Percentiles rank a stretch among this genome's conserved stretches.
Evolutionary conservation across 2,113 vertebrate genomes (phyloP).

Genomic region (Lagopus leucura): DNA sequence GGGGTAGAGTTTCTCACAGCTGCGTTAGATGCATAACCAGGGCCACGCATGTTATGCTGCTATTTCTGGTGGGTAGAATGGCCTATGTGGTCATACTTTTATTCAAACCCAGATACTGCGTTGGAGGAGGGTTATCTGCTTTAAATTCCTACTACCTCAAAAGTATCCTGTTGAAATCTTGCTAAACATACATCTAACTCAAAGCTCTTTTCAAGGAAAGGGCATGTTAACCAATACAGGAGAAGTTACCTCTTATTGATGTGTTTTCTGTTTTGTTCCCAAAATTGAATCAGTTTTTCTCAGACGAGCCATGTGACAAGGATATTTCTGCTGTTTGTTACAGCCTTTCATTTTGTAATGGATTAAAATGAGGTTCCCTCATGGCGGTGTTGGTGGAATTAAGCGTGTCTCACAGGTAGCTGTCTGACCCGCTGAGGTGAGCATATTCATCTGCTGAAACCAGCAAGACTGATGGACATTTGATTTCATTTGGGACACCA

Average conservation of each 20-base stretch:
- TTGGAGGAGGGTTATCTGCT: neutral
- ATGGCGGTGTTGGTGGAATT: neutral
- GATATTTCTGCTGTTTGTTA: neutral
- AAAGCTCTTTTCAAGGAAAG: neutral
- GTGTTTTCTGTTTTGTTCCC: neutral
- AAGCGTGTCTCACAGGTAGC: neutral
- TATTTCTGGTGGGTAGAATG: neutral
- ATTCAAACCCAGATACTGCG: neutral
- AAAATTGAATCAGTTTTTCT: neutral
- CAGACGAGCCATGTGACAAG: neutral
- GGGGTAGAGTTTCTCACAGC: neutral
- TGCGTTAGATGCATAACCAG: neutral
- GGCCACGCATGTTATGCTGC: rapidly evolving
- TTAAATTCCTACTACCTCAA: neutral
- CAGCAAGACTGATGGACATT: conserved; percentile 5
- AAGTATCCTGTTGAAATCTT: neutral
- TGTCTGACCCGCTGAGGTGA: neutral
- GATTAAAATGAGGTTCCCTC: neutral
- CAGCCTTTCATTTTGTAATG: neutral
- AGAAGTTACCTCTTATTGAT: neutral
- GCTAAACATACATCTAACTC: neutral
- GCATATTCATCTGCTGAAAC: neutral
- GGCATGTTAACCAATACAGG: neutral
- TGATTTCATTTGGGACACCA: neutral
- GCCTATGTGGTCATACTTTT: neutral